These are phyloP conservation scores for Meloidogyne chitwoodi DNA, from an alignment of 1,140 invertebrate species.

Conservation along the genomic window DNA sequence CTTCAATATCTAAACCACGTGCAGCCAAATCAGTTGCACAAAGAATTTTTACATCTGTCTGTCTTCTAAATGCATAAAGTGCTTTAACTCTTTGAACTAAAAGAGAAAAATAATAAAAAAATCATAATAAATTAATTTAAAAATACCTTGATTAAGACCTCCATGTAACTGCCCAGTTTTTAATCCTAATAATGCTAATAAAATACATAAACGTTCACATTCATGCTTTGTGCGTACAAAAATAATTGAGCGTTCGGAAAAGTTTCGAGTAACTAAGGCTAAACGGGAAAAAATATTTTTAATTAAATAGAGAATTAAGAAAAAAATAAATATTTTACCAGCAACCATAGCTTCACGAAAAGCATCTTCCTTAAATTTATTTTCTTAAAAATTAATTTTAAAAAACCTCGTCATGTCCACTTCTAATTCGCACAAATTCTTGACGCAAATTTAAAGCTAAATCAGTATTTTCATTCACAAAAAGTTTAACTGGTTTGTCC, in stretches of 20 bases:
- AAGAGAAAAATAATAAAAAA: neutral
- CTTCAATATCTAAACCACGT: conserved; percentile 88
- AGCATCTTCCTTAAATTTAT: neutral
- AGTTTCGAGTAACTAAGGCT: conserved; percentile 86
- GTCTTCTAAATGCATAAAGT: conserved; percentile 49
- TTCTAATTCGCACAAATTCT: conserved; percentile 82
- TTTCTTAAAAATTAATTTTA: too few species aligned
- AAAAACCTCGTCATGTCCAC: conserved; percentile 76
- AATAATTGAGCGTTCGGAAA: conserved; percentile 82
- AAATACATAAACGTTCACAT: conserved; percentile 82
- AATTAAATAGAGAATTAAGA: neutral
- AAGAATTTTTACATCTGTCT: conserved; percentile 78
- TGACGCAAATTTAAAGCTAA: conserved; percentile 89
- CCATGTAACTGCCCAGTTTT: conserved; percentile 79
- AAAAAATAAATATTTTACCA: conserved; percentile 52
- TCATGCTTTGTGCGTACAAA: conserved; percentile 93
- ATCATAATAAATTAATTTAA: neutral
- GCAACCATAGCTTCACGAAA: conserved; percentile 61
- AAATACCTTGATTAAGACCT: conserved; percentile 79
- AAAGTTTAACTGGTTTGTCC: conserved; percentile 83
- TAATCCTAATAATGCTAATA: conserved; percentile 80
- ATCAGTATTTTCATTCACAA: conserved; percentile 89
- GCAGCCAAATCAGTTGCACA: conserved; percentile 94
- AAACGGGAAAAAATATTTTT: conserved; percentile 25
- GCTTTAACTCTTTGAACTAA: conserved; percentile 54